These are phyloP conservation scores for Alcis repandata DNA, from an alignment of 2,888 invertebrate genomes.

Conservation along the genomic window DNA sequence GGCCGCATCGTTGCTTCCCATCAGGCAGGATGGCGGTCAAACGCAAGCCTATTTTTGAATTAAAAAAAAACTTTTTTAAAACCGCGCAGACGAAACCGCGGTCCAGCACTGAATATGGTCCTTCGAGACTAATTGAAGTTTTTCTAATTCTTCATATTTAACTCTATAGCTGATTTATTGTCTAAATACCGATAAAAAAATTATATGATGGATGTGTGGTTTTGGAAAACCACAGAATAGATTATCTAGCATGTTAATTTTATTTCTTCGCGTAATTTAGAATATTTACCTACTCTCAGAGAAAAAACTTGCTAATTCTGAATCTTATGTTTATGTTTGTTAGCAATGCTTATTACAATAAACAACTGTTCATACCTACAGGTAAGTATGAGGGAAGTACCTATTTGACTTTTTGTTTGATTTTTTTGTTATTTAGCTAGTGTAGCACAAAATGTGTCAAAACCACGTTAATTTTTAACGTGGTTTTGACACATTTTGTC, in stretches of 20 bases:
- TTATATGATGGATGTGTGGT: background rate
- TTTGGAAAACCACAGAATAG: background rate
- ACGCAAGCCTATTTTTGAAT: no score
- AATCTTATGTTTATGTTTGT: background rate
- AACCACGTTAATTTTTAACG: no score
- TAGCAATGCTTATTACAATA: background rate
- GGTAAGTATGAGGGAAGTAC: conserved; percentile 5
- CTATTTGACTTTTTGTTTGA: no score
- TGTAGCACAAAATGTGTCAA: no score
- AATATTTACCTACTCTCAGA: background rate
- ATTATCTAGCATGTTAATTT: background rate
- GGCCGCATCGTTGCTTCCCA: no score
- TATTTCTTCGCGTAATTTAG: background rate
- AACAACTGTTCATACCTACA: background rate
- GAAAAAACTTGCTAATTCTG: background rate
- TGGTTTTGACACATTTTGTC: no score
- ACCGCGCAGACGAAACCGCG: no score
- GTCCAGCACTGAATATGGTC: background rate
- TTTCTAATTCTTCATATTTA: no score
- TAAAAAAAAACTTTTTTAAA: no score
- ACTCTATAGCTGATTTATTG: background rate
- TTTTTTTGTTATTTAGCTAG: no score
- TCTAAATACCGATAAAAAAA: background rate
- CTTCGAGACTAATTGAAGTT: background rate
- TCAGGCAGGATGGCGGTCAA: no score